Percentiles rank a stretch among this genome's conserved stretches.
These are phyloP conservation scores for Chunga burmeisteri DNA, from an alignment of 2,113 vertebrate species.

Conservation along the genomic window DNA sequence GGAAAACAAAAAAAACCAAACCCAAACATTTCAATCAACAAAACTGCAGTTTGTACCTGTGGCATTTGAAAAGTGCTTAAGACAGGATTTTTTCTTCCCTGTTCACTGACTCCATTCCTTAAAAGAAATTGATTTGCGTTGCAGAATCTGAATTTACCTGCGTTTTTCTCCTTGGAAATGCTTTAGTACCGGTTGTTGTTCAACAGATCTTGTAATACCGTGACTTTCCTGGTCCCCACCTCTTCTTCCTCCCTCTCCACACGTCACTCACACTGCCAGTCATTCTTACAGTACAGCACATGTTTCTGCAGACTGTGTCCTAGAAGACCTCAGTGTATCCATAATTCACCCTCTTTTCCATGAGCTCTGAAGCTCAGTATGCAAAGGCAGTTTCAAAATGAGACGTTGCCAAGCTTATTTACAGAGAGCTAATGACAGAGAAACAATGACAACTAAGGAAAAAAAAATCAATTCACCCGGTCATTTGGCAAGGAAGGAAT, in stretches of 20 bases:
- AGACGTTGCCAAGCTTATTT: neutral
- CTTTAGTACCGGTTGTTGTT: neutral
- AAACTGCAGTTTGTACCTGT: neutral
- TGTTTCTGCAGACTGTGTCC: neutral
- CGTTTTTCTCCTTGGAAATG: neutral
- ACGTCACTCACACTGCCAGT: neutral
- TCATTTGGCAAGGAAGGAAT: slow-evolving; percentile 1
- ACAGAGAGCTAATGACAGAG: slow-evolving; percentile 25
- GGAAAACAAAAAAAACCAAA: neutral
- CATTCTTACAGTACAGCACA: neutral
- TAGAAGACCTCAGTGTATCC: neutral
- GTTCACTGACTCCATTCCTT: neutral
- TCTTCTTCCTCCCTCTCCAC: neutral
- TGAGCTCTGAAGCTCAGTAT: neutral
- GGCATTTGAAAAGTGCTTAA: neutral
- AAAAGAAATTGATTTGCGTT: neutral
- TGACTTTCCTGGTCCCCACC: neutral
- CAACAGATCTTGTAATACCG: neutral
- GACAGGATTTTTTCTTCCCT: neutral
- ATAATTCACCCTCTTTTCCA: neutral
- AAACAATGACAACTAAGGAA: neutral
- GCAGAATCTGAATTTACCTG: neutral
- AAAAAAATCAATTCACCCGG: neutral
- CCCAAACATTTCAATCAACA: neutral
- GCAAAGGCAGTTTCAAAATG: neutral